Evolutionary conservation across 2,797 vertebrate species (phyloP).

Genomic region (Xiphophorus birchmanni): DNA sequence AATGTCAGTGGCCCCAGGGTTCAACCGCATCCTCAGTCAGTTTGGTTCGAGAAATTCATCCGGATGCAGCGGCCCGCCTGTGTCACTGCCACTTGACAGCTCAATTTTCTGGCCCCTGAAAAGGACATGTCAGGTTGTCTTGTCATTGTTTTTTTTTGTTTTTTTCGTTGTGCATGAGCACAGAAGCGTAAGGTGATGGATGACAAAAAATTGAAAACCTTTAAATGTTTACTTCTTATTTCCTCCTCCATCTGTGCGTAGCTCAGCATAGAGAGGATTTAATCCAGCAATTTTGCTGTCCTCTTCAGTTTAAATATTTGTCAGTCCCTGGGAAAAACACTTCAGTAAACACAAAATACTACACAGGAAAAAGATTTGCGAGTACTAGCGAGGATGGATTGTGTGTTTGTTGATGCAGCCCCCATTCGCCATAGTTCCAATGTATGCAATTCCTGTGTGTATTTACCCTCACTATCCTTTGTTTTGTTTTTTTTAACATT

Average conservation of each 20-base stretch:
- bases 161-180: constrained; percentile 19
- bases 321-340: constrained; percentile 11
- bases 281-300: constrained; percentile 5
- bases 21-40: constrained; percentile 58
- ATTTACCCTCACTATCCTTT: constrained; percentile 25
- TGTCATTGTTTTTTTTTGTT: constrained; percentile 38
- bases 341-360: constrained; percentile 13
- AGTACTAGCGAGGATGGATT: background rate
- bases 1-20: constrained; percentile 71
- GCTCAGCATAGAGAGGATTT: constrained; percentile 5
- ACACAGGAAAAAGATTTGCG: constrained; percentile 4
- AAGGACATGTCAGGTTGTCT: constrained; percentile 68
- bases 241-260: constrained; percentile 27
- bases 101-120: constrained; percentile 63
- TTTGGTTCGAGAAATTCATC: constrained; percentile 56
- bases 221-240: constrained; percentile 29
- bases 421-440: constrained; percentile 13
- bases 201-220: constrained; percentile 35
- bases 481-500: background rate
- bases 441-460: constrained; percentile 28
- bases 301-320: constrained; percentile 24
- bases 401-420: constrained; percentile 6
- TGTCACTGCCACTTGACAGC: constrained; percentile 62
- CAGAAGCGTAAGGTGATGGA: constrained; percentile 45
- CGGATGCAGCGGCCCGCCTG: constrained; percentile 51